phyloP scores from a whole-genome alignment of 2,888 invertebrate species.

The Piscicola geometra region DNA sequence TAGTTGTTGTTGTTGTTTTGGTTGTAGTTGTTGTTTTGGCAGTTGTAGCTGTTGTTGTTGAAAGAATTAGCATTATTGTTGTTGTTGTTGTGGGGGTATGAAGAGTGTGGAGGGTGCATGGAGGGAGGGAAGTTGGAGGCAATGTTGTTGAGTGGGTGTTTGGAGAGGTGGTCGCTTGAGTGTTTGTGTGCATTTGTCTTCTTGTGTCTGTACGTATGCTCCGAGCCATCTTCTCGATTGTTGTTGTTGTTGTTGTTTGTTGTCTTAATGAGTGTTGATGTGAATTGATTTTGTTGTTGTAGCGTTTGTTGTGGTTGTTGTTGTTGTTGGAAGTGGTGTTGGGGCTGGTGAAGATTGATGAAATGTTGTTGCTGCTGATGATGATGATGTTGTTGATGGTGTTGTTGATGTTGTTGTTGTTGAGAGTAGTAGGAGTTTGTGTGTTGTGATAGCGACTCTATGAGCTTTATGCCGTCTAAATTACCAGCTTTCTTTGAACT shows the following conservation, averaged over 20 bases:
- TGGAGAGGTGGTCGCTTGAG: neutral
- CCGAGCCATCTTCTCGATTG: neutral
- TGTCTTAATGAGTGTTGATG: neutral
- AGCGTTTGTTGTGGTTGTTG: neutral
- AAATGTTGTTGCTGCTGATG: neutral
- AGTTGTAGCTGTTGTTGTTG: neutral
- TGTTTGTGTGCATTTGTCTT: neutral
- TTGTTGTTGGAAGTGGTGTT: neutral
- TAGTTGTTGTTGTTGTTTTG: neutral
- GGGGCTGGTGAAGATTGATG: neutral
- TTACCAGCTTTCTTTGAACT: neutral
- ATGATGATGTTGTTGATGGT: neutral
- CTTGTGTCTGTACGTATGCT: neutral
- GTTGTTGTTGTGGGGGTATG: neutral
- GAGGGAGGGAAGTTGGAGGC: neutral
- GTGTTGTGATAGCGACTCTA: neutral
- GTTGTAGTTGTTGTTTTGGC: neutral
- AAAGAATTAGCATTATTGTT: neutral
- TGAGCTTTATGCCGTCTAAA: neutral
- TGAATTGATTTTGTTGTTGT: neutral
- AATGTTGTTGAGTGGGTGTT: neutral
- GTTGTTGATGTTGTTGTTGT: neutral
- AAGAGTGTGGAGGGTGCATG: neutral
- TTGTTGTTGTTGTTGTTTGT: neutral
- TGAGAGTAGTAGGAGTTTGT: neutral